Percentiles rank a stretch among this genome's conserved stretches.
These are phyloP conservation scores for Apoda limacodes DNA, from an alignment of 2,888 invertebrate species.

Conservation along the genomic window DNA sequence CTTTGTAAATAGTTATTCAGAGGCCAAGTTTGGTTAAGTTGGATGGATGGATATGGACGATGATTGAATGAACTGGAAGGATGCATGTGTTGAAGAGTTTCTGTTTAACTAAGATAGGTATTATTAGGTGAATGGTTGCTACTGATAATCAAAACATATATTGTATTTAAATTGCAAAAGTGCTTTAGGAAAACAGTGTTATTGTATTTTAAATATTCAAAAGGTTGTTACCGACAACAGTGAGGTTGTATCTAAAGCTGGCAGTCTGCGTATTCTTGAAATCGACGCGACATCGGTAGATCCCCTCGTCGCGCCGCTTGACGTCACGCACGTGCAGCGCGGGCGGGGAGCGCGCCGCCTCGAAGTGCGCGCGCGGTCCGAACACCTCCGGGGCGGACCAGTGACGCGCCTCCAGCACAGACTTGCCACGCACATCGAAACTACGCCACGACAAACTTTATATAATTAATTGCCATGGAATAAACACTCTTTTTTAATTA, in stretches of 20 bases:
- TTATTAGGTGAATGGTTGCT: no score
- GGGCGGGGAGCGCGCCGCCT: conserved; percentile 82
- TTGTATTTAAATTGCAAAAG: no score
- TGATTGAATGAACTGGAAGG: no score
- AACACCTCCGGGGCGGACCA: conserved; percentile 89
- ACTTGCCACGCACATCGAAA: conserved; percentile 88
- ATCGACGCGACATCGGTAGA: conserved; percentile 91
- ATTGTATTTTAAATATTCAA: no score
- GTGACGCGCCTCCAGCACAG: conserved; percentile 82
- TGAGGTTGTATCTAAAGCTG: conserved; percentile 89
- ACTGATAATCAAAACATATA: no score
- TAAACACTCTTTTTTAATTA: conserved; percentile 3
- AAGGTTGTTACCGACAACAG: conserved; percentile 82
- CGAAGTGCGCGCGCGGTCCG: conserved; percentile 87
- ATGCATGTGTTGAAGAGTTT: no score
- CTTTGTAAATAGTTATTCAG: no score
- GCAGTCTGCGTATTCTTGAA: conserved; percentile 91
- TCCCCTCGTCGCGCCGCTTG: conserved; percentile 88
- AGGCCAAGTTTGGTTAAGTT: no score
- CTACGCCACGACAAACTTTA: conserved; percentile 62
- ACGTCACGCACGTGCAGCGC: conserved; percentile 82
- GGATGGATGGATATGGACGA: no score
- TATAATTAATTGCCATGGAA: conserved; percentile 1
- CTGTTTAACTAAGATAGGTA: no score
- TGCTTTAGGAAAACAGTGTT: not conserved